Evolutionary conservation across 1,140 invertebrate species (phyloP).

Genomic region (Rhyacophila brunnea): DNA sequence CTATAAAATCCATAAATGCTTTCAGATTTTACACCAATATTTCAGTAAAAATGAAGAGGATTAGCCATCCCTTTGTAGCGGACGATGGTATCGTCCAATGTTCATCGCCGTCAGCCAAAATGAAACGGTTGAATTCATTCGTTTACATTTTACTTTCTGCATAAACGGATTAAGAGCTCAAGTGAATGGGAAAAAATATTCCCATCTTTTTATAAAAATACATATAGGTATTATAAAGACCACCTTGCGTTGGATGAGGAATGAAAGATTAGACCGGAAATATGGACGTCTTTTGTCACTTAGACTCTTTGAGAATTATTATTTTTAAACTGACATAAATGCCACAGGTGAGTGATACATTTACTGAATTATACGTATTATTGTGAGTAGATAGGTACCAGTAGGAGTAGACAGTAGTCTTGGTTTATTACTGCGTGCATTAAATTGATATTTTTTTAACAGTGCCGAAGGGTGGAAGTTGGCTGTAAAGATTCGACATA

Average conservation of each 20-base stretch:
- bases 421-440: too few relatives aligned
- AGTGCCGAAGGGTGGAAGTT: too few relatives aligned
- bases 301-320: too few relatives aligned
- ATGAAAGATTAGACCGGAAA: conserved; percentile 17
- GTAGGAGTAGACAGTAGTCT: too few relatives aligned
- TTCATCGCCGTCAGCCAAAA: conserved; percentile 15
- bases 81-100: conserved; percentile 24
- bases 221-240: conserved; percentile 15
- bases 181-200: conserved; percentile 10
- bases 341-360: conserved; percentile 1
- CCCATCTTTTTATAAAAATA: conserved; percentile 6
- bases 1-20: too few relatives aligned
- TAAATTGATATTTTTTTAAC: too few relatives aligned
- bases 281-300: neutral
- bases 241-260: conserved; percentile 17
- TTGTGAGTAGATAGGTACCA: too few relatives aligned
- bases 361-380: too few relatives aligned
- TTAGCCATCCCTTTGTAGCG: conserved; percentile 23
- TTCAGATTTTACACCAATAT: conserved; percentile 10
- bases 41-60: conserved; percentile 19
- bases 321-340: neutral
- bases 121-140: conserved; percentile 26
- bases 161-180: conserved; percentile 33
- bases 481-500: too few relatives aligned
- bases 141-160: conserved; percentile 32